Percentiles rank a stretch among this genome's conserved stretches.
These are phyloP conservation scores for Lamellibrachia columna DNA, from an alignment of 2,888 invertebrate genomes.

Conservation along the genomic window DNA sequence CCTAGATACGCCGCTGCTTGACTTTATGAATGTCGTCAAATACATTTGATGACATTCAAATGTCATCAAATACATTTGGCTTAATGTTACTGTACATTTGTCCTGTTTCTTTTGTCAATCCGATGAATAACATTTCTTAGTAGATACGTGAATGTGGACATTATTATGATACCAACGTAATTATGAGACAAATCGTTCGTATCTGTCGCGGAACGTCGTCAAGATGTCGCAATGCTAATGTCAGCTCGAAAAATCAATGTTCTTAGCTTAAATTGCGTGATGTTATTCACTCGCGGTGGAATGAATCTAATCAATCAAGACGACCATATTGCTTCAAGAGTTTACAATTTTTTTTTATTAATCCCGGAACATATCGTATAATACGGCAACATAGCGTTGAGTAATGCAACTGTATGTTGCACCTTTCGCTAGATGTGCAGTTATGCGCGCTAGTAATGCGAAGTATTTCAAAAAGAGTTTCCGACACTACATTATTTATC, in stretches of 20 bases:
- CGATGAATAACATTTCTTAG: background rate
- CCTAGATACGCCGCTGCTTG: background rate
- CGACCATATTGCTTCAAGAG: background rate
- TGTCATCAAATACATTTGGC: background rate
- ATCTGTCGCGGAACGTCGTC: background rate
- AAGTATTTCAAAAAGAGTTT: background rate
- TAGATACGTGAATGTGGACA: background rate
- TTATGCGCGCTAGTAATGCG: background rate
- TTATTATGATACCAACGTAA: background rate
- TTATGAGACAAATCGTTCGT: background rate
- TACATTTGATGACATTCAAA: background rate
- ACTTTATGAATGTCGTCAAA: background rate
- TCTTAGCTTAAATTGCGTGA: background rate
- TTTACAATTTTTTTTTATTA: background rate
- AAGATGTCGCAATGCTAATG: background rate
- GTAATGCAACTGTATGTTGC: background rate
- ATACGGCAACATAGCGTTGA: background rate
- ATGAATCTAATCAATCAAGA: background rate
- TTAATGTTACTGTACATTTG: background rate
- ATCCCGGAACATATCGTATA: background rate
- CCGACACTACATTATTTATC: background rate
- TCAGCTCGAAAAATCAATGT: background rate
- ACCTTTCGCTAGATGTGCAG: background rate
- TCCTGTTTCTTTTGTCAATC: background rate
- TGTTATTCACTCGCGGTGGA: background rate